Evolutionary conservation across 2,113 vertebrate species (phyloP), one percentile per base, ranked within the genome.

Genomic region (Pollachius pollachius): DNA sequence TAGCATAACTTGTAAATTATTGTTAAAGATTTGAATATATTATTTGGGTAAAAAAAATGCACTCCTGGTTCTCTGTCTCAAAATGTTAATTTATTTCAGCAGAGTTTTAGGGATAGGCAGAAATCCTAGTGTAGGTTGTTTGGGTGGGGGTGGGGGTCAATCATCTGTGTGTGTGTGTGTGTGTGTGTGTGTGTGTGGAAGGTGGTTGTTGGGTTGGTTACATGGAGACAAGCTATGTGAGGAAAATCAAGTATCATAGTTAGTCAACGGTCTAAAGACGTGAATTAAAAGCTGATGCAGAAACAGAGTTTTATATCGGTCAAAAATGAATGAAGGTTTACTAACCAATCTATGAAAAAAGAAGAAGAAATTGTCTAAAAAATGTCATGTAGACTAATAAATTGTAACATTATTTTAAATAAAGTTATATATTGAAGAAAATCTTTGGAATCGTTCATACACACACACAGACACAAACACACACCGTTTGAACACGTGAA

Each of bases 391-490:
- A 91, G 86, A 90, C 85, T 90, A 83, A 91, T 89, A 90, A 89
- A 89, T 89, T 92, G 89, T 92, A 91, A 91, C 87, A 90, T 85
- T 89, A 92, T 93, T 93, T 93, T 92, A 92, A 93, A 93, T 91
- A 93, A 93, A 92, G 85, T 87, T 80, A 89, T 87, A 85, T 90
- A 89, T 91, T 91, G 88, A 77, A 61, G 71, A 52, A 72, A 70
- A 37, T 13, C 19, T 61, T 30, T 66, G 13, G 48, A 19, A 27
- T 57, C 41, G 11, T 48, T 48, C 8, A 13, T 48, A 9, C 12
- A 13, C 41, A 48, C 0, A 48, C 41, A 48, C 12, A 48, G 0
- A 48, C 41, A 48, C 41, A 12, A 1, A 48, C 37, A 41, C 41
- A 48, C 41, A 48, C 41, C 30, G 30, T 34, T 57, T n/a, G 16